phyloP scores from a whole-genome alignment of 2,888 invertebrate genomes.

The Chloromyia formosa region DNA sequence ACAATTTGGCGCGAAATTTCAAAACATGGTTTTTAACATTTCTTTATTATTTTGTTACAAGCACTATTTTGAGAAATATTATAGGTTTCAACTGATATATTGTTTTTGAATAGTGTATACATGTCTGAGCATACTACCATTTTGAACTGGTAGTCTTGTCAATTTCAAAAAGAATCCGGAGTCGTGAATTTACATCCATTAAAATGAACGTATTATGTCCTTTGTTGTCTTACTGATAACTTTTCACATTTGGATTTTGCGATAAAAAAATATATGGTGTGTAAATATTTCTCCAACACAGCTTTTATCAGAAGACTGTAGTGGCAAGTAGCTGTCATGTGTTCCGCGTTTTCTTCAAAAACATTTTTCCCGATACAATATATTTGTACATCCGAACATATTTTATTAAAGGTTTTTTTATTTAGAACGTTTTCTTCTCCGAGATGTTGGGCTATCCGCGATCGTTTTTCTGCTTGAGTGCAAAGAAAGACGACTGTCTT shows the following conservation, averaged over 20 bases:
- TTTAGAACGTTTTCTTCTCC: neutral
- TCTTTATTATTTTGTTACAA: no score
- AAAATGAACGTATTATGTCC: no score
- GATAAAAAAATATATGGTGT: neutral
- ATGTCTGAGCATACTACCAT: no score
- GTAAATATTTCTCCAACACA: neutral
- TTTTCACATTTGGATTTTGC: neutral
- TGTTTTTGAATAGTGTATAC: no score
- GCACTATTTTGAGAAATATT: no score
- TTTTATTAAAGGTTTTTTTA: neutral
- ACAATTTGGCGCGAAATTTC: no score
- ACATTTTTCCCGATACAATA: neutral
- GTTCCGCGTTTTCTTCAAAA: neutral
- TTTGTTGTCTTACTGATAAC: neutral
- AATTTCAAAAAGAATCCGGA: no score
- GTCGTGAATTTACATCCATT: no score
- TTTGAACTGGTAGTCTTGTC: no score
- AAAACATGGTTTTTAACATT: no score
- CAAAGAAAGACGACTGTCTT: conserved; percentile 10
- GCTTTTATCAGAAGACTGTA: neutral
- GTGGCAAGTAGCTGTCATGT: neutral
- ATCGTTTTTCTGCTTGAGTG: conserved; percentile 14
- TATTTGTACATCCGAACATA: neutral
- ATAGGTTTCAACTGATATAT: no score
- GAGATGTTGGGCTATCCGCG: neutral